These are phyloP conservation scores for Coecobrya sp. DNA, from an alignment of 2,888 invertebrate genomes.

Conservation along the genomic window DNA sequence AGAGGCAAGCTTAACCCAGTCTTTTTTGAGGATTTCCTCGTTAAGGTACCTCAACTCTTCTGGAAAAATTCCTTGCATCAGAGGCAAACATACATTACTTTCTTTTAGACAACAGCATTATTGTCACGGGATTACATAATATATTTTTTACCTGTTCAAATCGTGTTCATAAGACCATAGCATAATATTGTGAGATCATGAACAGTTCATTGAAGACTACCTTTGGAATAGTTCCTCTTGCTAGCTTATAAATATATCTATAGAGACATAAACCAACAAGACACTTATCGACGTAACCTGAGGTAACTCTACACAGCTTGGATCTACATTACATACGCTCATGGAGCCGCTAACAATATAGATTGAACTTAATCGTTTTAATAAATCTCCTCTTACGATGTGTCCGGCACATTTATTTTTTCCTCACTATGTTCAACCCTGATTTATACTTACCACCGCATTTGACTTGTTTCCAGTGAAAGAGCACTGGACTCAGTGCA, in stretches of 20 bases:
- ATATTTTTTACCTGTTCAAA: background rate
- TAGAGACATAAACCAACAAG: background rate
- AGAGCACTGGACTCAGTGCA: background rate
- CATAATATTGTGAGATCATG: background rate
- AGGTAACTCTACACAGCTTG: constrained; percentile 62
- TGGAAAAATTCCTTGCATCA: constrained; percentile 59
- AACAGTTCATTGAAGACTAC: constrained; percentile 4
- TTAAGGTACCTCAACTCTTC: constrained; percentile 26
- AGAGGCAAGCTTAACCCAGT: constrained; percentile 74
- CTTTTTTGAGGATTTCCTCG: constrained; percentile 5
- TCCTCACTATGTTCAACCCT: constrained; percentile 66
- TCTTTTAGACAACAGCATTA: background rate
- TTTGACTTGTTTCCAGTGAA: constrained; percentile 46
- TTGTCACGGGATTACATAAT: constrained; percentile 65
- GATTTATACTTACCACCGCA: constrained; percentile 74
- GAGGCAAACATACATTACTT: constrained; percentile 27
- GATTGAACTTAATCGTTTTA: constrained; percentile 80
- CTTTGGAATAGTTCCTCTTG: background rate
- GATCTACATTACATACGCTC: constrained; percentile 42
- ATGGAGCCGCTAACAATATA: constrained; percentile 73
- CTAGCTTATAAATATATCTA: background rate
- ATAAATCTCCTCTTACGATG: constrained; percentile 81
- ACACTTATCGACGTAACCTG: constrained; percentile 63
- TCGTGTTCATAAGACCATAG: constrained; percentile 25
- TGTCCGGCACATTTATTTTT: constrained; percentile 78